Evolutionary conservation across 1,140 invertebrate species (phyloP).

Genomic region (Penaeus vannamei): DNA sequence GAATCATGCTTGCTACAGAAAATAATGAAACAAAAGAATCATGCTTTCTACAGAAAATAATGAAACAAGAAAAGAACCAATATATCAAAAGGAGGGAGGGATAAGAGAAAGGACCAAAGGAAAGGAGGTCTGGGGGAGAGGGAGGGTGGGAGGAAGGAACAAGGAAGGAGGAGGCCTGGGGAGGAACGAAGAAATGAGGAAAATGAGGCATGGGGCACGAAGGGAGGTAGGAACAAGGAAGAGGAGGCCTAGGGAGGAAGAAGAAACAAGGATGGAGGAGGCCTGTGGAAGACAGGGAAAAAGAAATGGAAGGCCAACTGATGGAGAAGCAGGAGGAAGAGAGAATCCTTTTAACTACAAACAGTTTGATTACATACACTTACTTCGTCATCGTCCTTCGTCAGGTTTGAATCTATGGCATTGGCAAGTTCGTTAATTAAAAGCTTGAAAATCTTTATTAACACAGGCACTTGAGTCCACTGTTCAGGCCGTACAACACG

Average conservation of each 20-base stretch:
- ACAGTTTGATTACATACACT: slow-evolving; percentile 10
- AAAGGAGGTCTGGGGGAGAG: no score
- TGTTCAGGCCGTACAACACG: slow-evolving; percentile 71
- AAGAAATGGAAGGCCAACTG: slow-evolving; percentile 52
- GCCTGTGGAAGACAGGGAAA: neutral
- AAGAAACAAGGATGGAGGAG: no score
- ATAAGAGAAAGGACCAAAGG: no score
- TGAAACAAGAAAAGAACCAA: no score
- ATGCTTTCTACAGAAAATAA: no score
- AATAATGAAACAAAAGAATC: no score
- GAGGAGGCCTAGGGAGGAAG: neutral
- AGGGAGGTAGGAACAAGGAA: neutral
- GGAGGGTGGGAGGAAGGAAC: no score
- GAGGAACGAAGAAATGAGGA: neutral
- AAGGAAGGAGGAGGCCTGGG: neutral
- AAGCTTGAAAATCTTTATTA: slow-evolving; percentile 78
- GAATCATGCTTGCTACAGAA: no score
- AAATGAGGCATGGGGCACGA: neutral
- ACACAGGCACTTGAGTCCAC: slow-evolving; percentile 76
- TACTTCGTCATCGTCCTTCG: slow-evolving; percentile 68
- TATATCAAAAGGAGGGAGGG: no score
- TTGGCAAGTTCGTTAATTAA: slow-evolving; percentile 76
- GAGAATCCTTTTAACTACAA: neutral
- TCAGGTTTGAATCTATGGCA: slow-evolving; percentile 73
- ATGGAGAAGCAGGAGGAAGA: slow-evolving; percentile 48